Conservation (phyloP, 2,797 vertebrate genomes). For the Myotis pilosus region DNA sequence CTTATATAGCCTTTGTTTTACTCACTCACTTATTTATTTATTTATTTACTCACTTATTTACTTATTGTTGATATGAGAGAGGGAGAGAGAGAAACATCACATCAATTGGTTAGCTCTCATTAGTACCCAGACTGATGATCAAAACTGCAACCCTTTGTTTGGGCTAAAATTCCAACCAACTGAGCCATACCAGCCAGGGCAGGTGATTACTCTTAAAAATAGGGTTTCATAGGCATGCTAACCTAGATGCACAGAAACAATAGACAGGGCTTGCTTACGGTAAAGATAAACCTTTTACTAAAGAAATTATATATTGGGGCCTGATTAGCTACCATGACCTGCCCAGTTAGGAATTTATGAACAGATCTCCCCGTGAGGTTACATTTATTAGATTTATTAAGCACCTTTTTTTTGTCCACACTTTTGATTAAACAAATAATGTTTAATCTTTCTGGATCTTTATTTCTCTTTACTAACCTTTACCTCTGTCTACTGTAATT, state of each 20-base stretch:
- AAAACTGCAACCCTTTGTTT: no score
- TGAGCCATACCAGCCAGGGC: neutral
- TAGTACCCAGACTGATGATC: no score
- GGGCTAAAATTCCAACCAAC: neutral
- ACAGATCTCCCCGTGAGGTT: neutral
- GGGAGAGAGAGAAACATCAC: neutral
- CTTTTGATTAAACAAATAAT: neutral
- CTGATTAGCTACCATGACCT: neutral
- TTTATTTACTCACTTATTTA: neutral
- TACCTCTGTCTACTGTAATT: neutral
- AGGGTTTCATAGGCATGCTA: neutral
- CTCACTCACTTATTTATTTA: neutral
- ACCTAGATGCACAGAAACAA: neutral
- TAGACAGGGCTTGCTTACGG: neutral
- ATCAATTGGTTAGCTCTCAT: no score
- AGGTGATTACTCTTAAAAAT: neutral
- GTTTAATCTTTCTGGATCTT: neutral
- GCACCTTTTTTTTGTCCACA: neutral
- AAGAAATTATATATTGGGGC: neutral
- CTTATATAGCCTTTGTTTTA: neutral
- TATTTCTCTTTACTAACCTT: conserved; percentile 34
- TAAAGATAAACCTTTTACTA: neutral
- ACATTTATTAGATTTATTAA: neutral
- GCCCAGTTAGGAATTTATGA: neutral
- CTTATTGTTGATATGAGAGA: neutral